Conservation (phyloP, 1,140 invertebrate genomes). For the Vollenhovia emeryi region DNA sequence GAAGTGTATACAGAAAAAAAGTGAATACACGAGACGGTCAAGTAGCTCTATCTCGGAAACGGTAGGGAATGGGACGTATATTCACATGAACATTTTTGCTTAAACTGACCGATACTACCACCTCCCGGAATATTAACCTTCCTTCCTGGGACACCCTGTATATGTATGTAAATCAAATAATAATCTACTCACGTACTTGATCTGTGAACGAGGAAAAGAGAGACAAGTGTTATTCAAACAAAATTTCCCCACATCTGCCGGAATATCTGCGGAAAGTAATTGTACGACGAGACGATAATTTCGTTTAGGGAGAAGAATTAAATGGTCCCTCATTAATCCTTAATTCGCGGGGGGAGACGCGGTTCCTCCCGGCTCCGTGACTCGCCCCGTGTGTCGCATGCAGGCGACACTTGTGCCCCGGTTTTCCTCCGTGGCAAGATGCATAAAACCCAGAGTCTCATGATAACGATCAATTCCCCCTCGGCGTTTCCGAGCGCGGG, state of each 20-base stretch:
- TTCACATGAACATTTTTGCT: too few species aligned
- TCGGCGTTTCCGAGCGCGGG: slow-evolving; percentile 14
- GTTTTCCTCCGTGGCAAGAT: neutral
- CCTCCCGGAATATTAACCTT: too few species aligned
- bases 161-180: neutral
- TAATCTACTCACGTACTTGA: neutral
- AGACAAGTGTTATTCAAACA: neutral
- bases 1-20: too few species aligned
- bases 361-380: neutral
- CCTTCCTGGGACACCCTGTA: too few species aligned
- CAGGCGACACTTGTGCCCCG: neutral
- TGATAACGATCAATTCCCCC: slow-evolving; percentile 17
- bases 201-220: neutral
- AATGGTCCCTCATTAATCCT: neutral
- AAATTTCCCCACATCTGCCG: neutral
- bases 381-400: neutral
- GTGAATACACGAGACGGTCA: too few species aligned
- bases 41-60: too few species aligned
- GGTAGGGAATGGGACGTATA: too few species aligned
- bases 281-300: neutral
- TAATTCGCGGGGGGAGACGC: neutral
- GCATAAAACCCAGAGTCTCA: slow-evolving; percentile 16
- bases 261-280: neutral
- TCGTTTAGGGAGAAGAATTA: neutral
- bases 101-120: too few species aligned